Evolutionary conservation across 2,888 invertebrate species (phyloP), one percentile per base, ranked within the genome.

Genomic region (Macrosoma leucophasiata): DNA sequence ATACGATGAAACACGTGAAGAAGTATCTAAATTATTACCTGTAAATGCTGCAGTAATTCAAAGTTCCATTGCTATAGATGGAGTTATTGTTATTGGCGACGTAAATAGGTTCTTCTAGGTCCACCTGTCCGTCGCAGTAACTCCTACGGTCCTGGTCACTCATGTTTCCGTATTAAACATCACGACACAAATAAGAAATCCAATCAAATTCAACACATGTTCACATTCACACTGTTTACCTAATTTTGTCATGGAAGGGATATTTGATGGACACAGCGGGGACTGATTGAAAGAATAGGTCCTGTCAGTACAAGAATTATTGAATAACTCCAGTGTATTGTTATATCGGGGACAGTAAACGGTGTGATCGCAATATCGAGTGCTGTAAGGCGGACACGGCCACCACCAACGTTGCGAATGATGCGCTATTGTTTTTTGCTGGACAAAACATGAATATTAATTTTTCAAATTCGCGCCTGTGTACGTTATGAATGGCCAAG

Each of bases 41-140:
- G 76, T 84, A 84, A 55, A 85, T 84, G 44, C 85, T 85, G 67
- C 86, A 87, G 71, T 87, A 87, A 67, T 86, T 84, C 55, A 79
- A 67, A 24, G 86, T 87, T 55, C 87, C 87, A 73, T 86, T 87
- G 66, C 86, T 87, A 57, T 84, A 85, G 42, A 84, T 64, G 9
- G 84, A 84, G 48, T 79, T 78, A 46, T 84, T 78, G 42, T 82
- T 82, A 44, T 77, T 74, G 8, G 74, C 66, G 4, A 63, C 64
- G 46, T 84, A 82, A 25, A 76, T 52, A 6, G 64, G 60, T 37
- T 77, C 79, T 39, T 75, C 71, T 13, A 52, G 47, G 17, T 74
- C 73, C n/a, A n/a, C n/a, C 22, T 78, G 74, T 43, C 59, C 68
- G 18, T 75, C 78, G 33, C 71, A 70, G 48, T 67, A 61, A 41